phyloP scores from a whole-genome alignment of 2,888 invertebrate species.

The Tiliacea aurago region DNA sequence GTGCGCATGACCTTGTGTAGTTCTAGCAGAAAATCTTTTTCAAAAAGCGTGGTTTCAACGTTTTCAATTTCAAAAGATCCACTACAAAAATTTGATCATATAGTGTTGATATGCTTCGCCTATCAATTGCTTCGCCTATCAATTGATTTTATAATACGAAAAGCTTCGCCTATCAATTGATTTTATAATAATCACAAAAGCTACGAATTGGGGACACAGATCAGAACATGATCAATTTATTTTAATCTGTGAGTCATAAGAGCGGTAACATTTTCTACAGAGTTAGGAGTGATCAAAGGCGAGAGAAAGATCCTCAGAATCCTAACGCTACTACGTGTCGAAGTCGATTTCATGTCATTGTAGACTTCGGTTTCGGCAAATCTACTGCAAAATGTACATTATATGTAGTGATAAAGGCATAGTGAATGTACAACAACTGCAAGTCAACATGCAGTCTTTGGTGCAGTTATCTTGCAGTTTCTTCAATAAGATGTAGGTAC shows the following conservation, averaged over 20 bases:
- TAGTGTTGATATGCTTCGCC: neutral
- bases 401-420: neutral
- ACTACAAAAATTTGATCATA: neutral
- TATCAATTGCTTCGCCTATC: slow-evolving; percentile 12
- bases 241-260: slow-evolving; percentile 46
- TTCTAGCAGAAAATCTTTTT: neutral
- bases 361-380: slow-evolving; percentile 1
- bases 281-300: slow-evolving; percentile 61
- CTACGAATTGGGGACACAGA: slow-evolving; percentile 11
- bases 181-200: slow-evolving; percentile 7
- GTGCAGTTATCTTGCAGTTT: neutral
- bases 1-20: too few species aligned
- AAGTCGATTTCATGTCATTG: slow-evolving; percentile 63
- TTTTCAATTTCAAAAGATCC: neutral
- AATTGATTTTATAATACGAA: slow-evolving; percentile 5
- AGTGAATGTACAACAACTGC: neutral
- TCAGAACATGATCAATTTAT: slow-evolving; percentile 46
- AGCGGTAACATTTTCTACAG: slow-evolving; percentile 51
- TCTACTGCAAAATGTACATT: too few species aligned
- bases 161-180: slow-evolving; percentile 13
- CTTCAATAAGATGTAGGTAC: neutral
- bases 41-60: slow-evolving; percentile 7
- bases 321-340: slow-evolving; percentile 51
- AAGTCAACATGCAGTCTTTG: neutral
- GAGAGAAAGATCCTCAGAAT: slow-evolving; percentile 55